A percentile compares a stretch with the other conserved stretches of the same genome.
phyloP scores from a whole-genome alignment of 1,140 invertebrate species.

The Steinernema feltiae region DNA sequence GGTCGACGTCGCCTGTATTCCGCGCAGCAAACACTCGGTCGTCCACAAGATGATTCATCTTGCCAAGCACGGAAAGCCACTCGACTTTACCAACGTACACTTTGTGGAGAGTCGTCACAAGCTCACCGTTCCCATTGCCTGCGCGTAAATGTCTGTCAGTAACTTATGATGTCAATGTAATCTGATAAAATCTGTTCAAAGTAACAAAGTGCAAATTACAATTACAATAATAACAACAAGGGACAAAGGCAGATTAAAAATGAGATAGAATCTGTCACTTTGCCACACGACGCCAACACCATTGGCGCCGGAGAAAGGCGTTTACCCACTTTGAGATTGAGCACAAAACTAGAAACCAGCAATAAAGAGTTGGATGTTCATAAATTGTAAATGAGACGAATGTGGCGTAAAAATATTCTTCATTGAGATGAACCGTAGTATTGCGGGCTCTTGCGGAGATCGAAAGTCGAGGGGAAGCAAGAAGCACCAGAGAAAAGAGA shows the following conservation, averaged over 20 bases:
- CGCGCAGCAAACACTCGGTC: no score
- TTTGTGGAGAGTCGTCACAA: no score
- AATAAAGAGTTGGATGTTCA: neutral
- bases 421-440: neutral
- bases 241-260: neutral
- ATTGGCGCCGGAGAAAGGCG: neutral
- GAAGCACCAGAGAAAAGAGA: conserved; percentile 4
- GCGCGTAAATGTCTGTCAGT: no score
- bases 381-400: no score
- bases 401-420: no score
- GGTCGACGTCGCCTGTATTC: no score
- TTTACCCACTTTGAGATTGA: conserved; percentile 2
- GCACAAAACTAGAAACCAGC: conserved; percentile 4
- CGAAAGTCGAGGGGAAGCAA: neutral
- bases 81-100: no score
- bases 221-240: neutral
- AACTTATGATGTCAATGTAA: no score
- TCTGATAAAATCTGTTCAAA: neutral
- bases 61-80: no score
- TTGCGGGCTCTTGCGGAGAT: conserved; percentile 8
- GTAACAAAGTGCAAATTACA: neutral
- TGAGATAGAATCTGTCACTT: neutral
- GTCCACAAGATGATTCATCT: no score
- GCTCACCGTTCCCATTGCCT: no score
- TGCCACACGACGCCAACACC: neutral